Evolutionary conservation across 2,113 vertebrate species (phyloP).

Genomic region (Myotis brandtii): DNA sequence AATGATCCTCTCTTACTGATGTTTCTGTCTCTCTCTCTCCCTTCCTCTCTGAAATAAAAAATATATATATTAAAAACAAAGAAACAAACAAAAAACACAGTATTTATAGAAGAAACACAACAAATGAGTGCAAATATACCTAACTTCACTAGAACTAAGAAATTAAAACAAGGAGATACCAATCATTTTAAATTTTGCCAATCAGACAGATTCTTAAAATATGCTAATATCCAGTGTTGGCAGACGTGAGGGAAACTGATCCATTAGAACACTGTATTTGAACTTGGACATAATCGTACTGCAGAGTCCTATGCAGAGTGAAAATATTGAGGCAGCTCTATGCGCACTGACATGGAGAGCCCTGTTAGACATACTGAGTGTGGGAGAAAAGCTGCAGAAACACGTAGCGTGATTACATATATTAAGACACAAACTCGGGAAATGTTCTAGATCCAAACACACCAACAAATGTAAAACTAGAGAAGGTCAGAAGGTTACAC

Average conservation of each 20-base stretch:
- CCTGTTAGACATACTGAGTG: not conserved
- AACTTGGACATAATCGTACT: not conserved
- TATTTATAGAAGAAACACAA: conserved; percentile 33
- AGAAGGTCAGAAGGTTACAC: not conserved
- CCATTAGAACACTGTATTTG: not conserved
- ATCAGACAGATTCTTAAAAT: not conserved
- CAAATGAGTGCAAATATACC: not conserved
- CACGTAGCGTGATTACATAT: not conserved
- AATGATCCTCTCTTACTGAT: too few species aligned
- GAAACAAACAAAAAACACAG: not conserved
- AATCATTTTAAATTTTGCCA: conserved; percentile 14
- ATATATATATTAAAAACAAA: too few species aligned
- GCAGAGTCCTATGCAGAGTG: not conserved
- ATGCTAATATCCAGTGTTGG: not conserved
- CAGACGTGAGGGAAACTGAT: not conserved
- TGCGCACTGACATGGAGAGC: not conserved
- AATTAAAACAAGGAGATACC: conserved; percentile 18
- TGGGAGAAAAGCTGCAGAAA: not conserved
- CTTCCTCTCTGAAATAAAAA: too few species aligned
- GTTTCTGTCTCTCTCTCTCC: too few species aligned
- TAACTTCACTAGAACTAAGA: conserved; percentile 25
- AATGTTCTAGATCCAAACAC: not conserved
- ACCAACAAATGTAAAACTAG: not conserved
- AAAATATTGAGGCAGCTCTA: not conserved
- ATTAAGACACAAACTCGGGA: not conserved